Percentiles rank a stretch among this genome's conserved stretches.
Evolutionary conservation across 2,797 vertebrate genomes (phyloP).

Genomic region (Melanotaenia nigrans): DNA sequence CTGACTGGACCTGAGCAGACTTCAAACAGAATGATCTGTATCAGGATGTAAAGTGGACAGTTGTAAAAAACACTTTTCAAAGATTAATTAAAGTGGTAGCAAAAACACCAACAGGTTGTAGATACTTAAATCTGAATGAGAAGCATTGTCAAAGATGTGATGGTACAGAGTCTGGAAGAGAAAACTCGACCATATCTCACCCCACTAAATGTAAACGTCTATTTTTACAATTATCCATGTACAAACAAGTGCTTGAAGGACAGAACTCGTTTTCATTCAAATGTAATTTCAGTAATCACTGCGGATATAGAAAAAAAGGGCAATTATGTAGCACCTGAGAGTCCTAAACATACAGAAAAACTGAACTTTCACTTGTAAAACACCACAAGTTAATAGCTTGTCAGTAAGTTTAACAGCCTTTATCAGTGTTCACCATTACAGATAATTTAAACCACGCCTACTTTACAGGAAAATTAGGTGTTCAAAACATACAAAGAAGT

Average conservation of each 20-base stretch:
- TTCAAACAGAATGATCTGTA: slow-evolving; percentile 4
- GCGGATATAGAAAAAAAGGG: slow-evolving; percentile 10
- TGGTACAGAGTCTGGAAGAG: not conserved
- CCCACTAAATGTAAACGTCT: slow-evolving; percentile 30
- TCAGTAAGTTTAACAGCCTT: slow-evolving; percentile 20
- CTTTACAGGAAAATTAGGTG: not conserved
- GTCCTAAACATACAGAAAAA: slow-evolving; percentile 16
- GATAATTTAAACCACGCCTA: slow-evolving; percentile 37
- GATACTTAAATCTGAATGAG: not conserved
- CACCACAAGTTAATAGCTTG: slow-evolving; percentile 18
- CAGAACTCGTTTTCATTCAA: not conserved
- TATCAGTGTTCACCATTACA: slow-evolving; percentile 9
- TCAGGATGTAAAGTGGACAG: slow-evolving; percentile 4
- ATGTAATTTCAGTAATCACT: not conserved
- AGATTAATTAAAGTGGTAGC: not conserved
- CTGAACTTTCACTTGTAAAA: slow-evolving; percentile 3
- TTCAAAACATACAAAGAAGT: not conserved
- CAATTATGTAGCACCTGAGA: slow-evolving; percentile 27
- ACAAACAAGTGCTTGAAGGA: not conserved
- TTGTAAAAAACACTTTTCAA: not conserved
- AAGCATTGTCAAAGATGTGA: slow-evolving; percentile 20
- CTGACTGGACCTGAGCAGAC: slow-evolving; percentile 1
- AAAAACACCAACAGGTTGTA: not conserved
- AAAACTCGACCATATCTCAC: not conserved
- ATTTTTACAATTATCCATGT: slow-evolving; percentile 4